These are phyloP conservation scores for Microcebus ravelobensis DNA, from an alignment of 2,113 vertebrate genomes.

Conservation along the genomic window DNA sequence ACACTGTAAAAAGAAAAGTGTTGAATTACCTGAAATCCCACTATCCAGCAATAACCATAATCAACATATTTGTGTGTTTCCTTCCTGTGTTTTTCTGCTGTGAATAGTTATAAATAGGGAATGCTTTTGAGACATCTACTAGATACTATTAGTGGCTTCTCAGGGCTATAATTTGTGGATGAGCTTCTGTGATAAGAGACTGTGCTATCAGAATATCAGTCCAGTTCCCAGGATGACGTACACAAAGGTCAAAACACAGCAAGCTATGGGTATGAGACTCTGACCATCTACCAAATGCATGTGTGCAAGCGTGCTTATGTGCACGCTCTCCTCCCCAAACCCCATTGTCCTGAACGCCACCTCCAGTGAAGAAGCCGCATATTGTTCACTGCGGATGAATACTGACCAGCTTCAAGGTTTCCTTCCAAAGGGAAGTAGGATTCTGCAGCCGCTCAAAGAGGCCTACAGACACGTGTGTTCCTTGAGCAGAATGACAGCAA, in stretches of 20 bases:
- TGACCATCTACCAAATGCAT: neutral
- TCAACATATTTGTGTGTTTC: slow-evolving; percentile 50
- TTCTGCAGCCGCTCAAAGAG: neutral
- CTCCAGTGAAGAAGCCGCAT: neutral
- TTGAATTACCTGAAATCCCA: slow-evolving; percentile 48
- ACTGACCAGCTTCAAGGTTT: neutral
- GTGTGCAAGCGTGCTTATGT: neutral
- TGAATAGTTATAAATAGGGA: slow-evolving; percentile 42
- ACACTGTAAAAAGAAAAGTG: slow-evolving; percentile 25
- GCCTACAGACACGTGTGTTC: neutral
- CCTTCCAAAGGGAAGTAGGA: neutral
- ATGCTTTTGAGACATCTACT: slow-evolving; percentile 47
- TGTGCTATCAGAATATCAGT: neutral
- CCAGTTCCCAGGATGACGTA: neutral
- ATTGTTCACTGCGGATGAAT: neutral
- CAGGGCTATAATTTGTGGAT: slow-evolving; percentile 39
- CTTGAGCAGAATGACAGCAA: neutral
- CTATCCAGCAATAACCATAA: neutral
- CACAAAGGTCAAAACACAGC: neutral
- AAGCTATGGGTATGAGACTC: neutral
- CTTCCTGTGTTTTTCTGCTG: slow-evolving; percentile 52
- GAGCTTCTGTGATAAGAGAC: slow-evolving; percentile 24
- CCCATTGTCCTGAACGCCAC: neutral
- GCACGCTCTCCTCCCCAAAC: neutral
- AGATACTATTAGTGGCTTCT: slow-evolving; percentile 45